Conservation (phyloP, 35 echinoderm and acorn worm genomes). For the Patiria miniata region DNA sequence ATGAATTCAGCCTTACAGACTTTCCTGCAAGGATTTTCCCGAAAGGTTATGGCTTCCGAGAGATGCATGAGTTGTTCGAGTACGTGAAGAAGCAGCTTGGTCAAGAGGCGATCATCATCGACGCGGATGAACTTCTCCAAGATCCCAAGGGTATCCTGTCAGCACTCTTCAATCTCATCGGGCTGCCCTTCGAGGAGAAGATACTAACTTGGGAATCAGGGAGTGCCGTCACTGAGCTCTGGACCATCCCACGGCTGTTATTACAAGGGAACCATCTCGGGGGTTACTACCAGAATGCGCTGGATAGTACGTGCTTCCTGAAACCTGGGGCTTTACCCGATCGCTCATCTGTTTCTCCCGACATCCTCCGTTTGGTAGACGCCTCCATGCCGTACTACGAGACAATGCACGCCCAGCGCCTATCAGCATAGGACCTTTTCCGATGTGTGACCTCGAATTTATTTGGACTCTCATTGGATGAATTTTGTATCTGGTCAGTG, state of each 20-base stretch:
- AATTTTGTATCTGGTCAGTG: no score
- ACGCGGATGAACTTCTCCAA: conserved; percentile 52
- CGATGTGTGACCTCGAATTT: no score
- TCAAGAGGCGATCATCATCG: conserved; percentile 50
- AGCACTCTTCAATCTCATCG: conserved; percentile 26
- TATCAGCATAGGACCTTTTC: background rate
- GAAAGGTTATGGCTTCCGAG: background rate
- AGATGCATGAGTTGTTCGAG: conserved; percentile 33
- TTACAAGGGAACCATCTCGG: no score
- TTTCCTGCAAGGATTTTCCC: background rate
- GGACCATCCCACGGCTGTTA: conserved; percentile 9
- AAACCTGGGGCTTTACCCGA: background rate
- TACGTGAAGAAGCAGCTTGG: conserved; percentile 34
- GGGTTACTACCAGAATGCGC: background rate
- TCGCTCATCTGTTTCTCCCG: background rate
- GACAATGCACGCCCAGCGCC: background rate
- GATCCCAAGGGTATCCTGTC: conserved; percentile 33
- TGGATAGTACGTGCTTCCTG: background rate
- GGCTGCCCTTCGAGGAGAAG: conserved; percentile 32
- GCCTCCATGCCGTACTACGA: conserved; percentile 30
- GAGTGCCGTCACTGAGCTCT: background rate
- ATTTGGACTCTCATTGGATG: no score
- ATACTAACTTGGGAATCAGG: conserved; percentile 40
- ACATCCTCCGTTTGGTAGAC: background rate
- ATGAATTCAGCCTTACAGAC: background rate